Evolutionary conservation across 2,888 invertebrate species (phyloP).

Genomic region (Andrena haemorrhoa): DNA sequence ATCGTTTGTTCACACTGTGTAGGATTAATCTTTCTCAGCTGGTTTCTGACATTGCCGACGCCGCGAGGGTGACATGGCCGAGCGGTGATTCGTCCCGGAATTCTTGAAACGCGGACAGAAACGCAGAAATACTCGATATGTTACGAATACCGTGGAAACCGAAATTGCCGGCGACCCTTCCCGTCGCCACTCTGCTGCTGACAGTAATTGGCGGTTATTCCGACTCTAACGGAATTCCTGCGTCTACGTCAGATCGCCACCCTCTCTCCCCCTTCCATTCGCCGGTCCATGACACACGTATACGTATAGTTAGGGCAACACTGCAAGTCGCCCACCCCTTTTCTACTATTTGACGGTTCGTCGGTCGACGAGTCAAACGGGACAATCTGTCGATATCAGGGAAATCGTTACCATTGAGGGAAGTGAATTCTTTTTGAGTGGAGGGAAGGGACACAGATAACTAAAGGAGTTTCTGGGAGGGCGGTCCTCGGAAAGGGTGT

Average conservation of each 20-base stretch:
- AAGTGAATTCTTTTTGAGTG: neutral
- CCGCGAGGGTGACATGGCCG: neutral
- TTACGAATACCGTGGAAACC: constrained; percentile 68
- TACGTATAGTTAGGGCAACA: constrained; percentile 42
- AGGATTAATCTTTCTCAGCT: neutral
- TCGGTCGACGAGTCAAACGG: constrained; percentile 16
- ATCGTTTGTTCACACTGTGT: neutral
- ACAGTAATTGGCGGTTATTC: constrained; percentile 83
- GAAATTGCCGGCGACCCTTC: constrained; percentile 65
- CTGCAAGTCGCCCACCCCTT: constrained; percentile 22
- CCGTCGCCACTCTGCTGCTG: constrained; percentile 76
- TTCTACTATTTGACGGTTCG: constrained; percentile 16
- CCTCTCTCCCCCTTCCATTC: constrained; percentile 23
- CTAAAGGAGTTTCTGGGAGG: neutral
- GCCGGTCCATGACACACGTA: constrained; percentile 27
- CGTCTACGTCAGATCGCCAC: constrained; percentile 67
- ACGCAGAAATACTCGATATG: constrained; percentile 61
- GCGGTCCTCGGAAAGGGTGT: no score
- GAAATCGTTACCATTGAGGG: constrained; percentile 16
- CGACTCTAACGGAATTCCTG: constrained; percentile 76
- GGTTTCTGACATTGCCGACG: neutral
- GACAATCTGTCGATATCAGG: constrained; percentile 35
- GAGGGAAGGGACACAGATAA: neutral
- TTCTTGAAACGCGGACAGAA: constrained; percentile 40
- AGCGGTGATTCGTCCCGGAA: constrained; percentile 34